These are phyloP conservation scores for Platerodrilus igneus DNA, from an alignment of 2,888 invertebrate species.

Conservation along the genomic window DNA sequence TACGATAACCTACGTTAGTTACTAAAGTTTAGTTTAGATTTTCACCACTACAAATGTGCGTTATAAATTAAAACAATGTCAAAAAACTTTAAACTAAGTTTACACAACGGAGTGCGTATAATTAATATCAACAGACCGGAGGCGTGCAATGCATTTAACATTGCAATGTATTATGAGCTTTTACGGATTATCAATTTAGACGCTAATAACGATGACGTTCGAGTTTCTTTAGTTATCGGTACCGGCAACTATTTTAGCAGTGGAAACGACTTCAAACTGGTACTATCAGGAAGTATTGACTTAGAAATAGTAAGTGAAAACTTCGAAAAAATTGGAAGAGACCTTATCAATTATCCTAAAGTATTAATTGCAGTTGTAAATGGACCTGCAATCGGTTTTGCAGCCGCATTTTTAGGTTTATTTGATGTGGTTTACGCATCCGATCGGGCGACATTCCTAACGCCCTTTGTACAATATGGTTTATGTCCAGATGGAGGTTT, in stretches of 20 bases:
- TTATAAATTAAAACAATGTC: no score
- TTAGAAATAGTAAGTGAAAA: no score
- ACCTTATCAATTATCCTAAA: conserved; percentile 84
- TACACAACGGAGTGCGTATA: conserved; percentile 51
- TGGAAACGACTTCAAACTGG: conserved; percentile 86
- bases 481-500: conserved; percentile 80
- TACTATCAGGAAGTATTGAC: no score
- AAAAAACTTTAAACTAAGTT: no score
- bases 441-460: conserved; percentile 77
- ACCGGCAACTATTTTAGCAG: conserved; percentile 75
- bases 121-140: conserved; percentile 69
- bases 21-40: no score
- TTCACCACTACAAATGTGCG: no score
- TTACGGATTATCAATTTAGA: no score
- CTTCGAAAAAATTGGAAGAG: conserved; percentile 56
- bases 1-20: no score
- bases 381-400: conserved; percentile 90
- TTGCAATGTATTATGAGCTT: no score
- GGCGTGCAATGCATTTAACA: no score
- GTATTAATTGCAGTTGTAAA: conserved; percentile 81
- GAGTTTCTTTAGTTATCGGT: conserved; percentile 76
- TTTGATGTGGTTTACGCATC: conserved; percentile 85
- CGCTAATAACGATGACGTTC: no score
- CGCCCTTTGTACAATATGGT: conserved; percentile 84
- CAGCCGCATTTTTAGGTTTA: conserved; percentile 75